These are phyloP conservation scores for Elaeidobius kamerunicus DNA, from an alignment of 2,888 invertebrate genomes.

Conservation along the genomic window DNA sequence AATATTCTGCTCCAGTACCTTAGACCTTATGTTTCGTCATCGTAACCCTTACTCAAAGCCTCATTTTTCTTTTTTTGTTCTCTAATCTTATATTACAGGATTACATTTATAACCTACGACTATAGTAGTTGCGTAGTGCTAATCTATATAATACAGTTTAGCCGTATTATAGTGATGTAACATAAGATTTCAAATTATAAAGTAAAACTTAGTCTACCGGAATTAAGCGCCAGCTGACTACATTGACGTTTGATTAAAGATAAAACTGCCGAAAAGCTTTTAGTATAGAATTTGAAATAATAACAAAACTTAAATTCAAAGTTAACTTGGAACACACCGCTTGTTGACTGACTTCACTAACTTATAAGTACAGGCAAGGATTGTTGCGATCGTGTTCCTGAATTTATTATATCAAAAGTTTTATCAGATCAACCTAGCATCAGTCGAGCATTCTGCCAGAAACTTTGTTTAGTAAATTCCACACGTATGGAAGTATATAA, in stretches of 20 bases:
- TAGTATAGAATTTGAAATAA: slow-evolving; percentile 8
- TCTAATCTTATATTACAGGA: neutral
- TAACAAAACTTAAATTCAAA: slow-evolving; percentile 20
- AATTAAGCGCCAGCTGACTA: too few species aligned
- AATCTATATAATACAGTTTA: too few species aligned
- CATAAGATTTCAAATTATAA: too few species aligned
- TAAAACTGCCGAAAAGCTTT: slow-evolving; percentile 7
- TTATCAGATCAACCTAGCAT: slow-evolving; percentile 25
- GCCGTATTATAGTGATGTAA: too few species aligned
- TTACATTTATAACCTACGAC: too few species aligned
- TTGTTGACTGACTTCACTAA: slow-evolving; percentile 25
- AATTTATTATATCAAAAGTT: slow-evolving; percentile 28
- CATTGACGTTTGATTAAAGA: slow-evolving; percentile 1
- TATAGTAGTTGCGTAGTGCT: too few species aligned
- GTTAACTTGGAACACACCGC: slow-evolving; percentile 23
- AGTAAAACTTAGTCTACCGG: too few species aligned
- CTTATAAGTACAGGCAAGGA: slow-evolving; percentile 24
- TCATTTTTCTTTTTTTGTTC: neutral
- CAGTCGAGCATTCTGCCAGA: slow-evolving; percentile 15
- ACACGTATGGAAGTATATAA: slow-evolving; percentile 15
- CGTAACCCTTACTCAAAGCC: too few species aligned
- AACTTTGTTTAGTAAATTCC: slow-evolving; percentile 19
- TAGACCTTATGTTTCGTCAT: too few species aligned
- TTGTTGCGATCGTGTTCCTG: slow-evolving; percentile 27
- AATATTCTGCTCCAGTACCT: too few species aligned